A percentile compares a stretch with the other conserved stretches of the same genome.
Evolutionary conservation across 1,140 invertebrate genomes (phyloP).

Genomic region (Zaprionus ornatus): DNA sequence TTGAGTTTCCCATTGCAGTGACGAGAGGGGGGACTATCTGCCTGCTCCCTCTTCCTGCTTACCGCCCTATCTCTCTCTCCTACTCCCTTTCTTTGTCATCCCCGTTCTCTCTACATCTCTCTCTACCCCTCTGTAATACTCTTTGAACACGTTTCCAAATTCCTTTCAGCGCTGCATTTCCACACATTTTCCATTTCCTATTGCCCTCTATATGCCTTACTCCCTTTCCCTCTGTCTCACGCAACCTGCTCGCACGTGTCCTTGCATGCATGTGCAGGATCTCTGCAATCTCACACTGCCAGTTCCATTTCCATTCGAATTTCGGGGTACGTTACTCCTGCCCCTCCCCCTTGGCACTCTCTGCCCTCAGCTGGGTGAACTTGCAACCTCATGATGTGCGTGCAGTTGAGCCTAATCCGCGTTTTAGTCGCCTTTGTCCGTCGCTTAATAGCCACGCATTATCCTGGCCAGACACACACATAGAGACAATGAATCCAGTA

Average conservation of each 20-base stretch:
- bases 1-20: too few species aligned
- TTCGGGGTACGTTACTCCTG: neutral
- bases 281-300: neutral
- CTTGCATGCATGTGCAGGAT: constrained; percentile 44
- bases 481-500: too few species aligned
- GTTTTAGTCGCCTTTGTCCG: constrained; percentile 60
- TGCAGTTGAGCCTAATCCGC: constrained; percentile 75
- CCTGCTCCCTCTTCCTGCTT: too few species aligned
- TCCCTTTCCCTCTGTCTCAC: neutral
- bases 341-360: neutral
- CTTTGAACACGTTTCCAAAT: too few species aligned
- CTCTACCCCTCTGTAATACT: too few species aligned
- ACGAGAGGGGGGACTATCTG: too few species aligned
- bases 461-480: constrained; percentile 23
- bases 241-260: constrained; percentile 28
- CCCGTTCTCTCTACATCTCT: too few species aligned
- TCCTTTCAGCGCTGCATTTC: too few species aligned
- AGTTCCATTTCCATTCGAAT: neutral
- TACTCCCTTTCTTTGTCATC: too few species aligned
- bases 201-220: too few species aligned
- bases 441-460: constrained; percentile 27
- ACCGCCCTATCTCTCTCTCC: too few species aligned
- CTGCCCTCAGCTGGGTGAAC: constrained; percentile 7
- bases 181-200: too few species aligned
- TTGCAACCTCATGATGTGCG: constrained; percentile 62